Evolutionary conservation across 1,140 invertebrate genomes (phyloP).

Genomic region (Littorina saxatilis): DNA sequence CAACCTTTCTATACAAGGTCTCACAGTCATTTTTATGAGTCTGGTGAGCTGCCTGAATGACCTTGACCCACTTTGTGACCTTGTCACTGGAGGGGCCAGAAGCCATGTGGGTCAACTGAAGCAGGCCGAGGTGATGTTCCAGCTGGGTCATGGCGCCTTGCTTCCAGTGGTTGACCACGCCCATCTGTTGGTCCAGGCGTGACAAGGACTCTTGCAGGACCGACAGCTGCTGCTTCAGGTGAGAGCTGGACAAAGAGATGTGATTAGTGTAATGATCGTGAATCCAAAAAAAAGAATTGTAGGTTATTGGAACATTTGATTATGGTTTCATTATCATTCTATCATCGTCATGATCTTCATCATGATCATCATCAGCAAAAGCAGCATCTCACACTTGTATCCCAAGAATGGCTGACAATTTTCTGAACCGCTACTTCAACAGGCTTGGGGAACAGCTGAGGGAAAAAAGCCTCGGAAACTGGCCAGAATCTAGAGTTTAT

Average conservation of each 20-base stretch:
- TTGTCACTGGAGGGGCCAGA: not conserved
- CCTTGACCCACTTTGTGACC: constrained; percentile 26
- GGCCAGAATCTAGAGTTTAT: no score
- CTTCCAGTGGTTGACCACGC: constrained; percentile 25
- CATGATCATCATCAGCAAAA: no score
- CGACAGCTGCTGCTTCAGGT: constrained; percentile 26
- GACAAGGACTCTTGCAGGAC: constrained; percentile 14
- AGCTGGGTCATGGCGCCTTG: constrained; percentile 11
- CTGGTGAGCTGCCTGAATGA: constrained; percentile 29
- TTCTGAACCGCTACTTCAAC: no score
- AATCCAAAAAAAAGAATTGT: no score
- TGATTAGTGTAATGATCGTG: no score
- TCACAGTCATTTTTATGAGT: constrained; percentile 18
- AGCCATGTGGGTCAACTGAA: not conserved
- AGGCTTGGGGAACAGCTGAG: no score
- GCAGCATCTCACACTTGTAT: no score
- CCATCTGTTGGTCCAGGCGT: constrained; percentile 24
- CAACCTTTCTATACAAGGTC: constrained; percentile 4
- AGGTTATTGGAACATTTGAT: no score
- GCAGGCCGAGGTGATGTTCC: not conserved
- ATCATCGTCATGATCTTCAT: no score
- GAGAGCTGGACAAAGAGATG: constrained; percentile 11
- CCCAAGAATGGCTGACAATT: no score
- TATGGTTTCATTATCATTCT: no score
- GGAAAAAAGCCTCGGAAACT: no score